Conservation (phyloP, 2,888 invertebrate genomes). For the Tachina grossa region DNA sequence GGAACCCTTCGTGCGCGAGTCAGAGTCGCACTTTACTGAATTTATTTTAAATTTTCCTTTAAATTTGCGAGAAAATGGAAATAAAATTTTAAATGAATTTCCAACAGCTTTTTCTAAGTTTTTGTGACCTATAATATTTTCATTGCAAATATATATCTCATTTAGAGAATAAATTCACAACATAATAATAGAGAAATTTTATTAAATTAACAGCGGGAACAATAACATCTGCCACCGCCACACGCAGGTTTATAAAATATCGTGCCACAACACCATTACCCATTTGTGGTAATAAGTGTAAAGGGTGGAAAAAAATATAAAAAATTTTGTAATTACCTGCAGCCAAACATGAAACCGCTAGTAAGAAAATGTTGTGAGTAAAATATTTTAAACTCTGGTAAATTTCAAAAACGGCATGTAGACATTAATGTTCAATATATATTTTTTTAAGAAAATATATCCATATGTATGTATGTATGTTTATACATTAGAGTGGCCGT, state of each 20-base stretch:
- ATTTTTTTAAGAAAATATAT: background rate
- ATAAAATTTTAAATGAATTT: too few species aligned
- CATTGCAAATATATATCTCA: background rate
- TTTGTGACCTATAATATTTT: background rate
- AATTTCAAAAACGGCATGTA: background rate
- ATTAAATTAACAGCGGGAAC: constrained; percentile 45
- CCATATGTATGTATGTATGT: too few species aligned
- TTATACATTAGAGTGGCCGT: too few species aligned
- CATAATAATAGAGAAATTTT: constrained; percentile 11
- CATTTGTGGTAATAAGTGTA: constrained; percentile 44
- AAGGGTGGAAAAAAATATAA: background rate
- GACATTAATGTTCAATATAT: constrained; percentile 11
- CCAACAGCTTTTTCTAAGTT: too few species aligned
- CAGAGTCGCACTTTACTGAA: too few species aligned
- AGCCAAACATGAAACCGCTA: constrained; percentile 12
- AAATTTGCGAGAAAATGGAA: too few species aligned
- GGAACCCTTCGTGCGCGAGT: too few species aligned
- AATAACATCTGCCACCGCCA: constrained; percentile 41
- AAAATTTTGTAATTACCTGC: constrained; percentile 45
- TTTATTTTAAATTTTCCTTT: too few species aligned
- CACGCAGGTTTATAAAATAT: constrained; percentile 45
- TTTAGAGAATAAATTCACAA: background rate
- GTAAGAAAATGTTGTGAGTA: background rate
- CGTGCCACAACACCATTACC: constrained; percentile 50
- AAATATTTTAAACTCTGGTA: background rate